Evolutionary conservation across 2,113 vertebrate species (phyloP).

Genomic region (Tyrannus savana): DNA sequence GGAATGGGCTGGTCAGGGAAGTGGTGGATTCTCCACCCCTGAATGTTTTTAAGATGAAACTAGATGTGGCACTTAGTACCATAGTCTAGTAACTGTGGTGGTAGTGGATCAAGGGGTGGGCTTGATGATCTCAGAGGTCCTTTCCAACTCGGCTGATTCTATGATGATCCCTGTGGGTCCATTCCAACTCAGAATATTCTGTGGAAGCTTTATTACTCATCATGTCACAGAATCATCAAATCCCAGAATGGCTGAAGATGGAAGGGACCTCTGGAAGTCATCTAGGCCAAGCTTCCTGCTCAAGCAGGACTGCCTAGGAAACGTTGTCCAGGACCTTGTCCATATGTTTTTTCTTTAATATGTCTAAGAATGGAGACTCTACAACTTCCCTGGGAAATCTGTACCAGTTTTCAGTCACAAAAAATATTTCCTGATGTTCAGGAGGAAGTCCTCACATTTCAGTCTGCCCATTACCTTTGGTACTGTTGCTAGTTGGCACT

Average conservation of each 20-base stretch:
- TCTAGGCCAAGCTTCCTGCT: fast-evolving
- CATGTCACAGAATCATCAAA: not conserved
- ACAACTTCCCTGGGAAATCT: not conserved
- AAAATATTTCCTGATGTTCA: not conserved
- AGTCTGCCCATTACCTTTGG: not conserved
- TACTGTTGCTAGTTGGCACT: not conserved
- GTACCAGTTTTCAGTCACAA: not conserved
- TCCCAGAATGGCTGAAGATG: not conserved
- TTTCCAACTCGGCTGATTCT: no score
- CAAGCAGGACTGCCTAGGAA: not conserved
- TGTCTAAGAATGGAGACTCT: not conserved
- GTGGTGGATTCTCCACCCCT: no score
- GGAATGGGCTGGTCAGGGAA: no score
- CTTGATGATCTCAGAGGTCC: no score
- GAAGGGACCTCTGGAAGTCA: not conserved
- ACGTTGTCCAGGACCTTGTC: not conserved
- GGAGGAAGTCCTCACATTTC: not conserved
- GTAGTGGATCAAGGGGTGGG: no score
- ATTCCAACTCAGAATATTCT: not conserved
- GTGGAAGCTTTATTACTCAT: not conserved
- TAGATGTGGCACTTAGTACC: no score
- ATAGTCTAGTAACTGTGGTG: no score
- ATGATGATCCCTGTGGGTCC: not conserved
- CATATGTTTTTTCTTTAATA: not conserved
- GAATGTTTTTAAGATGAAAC: no score